Percentiles rank a stretch among this genome's conserved stretches.
Evolutionary conservation across 1,140 invertebrate species (phyloP).

Genomic region (Daktulosphaira vitifoliae): DNA sequence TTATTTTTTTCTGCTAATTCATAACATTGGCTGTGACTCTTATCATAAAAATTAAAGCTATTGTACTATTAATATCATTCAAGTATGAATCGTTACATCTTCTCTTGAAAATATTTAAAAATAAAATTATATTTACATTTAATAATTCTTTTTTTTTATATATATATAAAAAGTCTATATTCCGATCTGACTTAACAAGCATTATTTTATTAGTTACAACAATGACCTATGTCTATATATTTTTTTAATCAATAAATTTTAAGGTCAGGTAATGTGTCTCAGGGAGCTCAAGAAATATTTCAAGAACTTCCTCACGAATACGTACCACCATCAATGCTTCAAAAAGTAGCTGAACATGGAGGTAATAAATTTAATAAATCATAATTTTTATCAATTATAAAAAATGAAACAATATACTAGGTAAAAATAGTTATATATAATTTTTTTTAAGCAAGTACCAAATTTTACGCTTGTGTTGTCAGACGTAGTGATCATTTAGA

Average conservation of each 20-base stretch:
- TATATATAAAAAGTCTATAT: too few species aligned
- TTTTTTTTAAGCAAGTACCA: constrained; percentile 37
- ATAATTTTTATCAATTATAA: constrained; percentile 7
- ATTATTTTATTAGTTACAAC: too few species aligned
- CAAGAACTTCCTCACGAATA: constrained; percentile 96
- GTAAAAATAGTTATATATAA: background rate
- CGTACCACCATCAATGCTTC: constrained; percentile 85
- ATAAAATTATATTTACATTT: too few species aligned
- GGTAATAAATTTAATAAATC: constrained; percentile 54
- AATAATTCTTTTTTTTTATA: too few species aligned
- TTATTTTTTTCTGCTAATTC: too few species aligned
- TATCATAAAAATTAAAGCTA: too few species aligned
- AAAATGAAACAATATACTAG: background rate
- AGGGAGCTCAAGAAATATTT: constrained; percentile 96
- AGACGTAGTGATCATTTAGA: constrained; percentile 86
- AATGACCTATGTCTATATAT: too few species aligned
- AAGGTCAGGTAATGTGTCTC: constrained; percentile 43
- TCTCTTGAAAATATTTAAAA: too few species aligned
- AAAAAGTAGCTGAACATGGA: constrained; percentile 93
- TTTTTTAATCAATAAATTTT: background rate
- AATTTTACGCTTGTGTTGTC: constrained; percentile 81
- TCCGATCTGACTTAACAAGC: too few species aligned
- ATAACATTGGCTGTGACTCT: too few species aligned
- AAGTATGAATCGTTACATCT: too few species aligned
- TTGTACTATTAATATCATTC: too few species aligned